Percentiles rank a stretch among this genome's conserved stretches.
phyloP scores from a whole-genome alignment of 1,140 invertebrate genomes.

The Episyrphus balteatus region DNA sequence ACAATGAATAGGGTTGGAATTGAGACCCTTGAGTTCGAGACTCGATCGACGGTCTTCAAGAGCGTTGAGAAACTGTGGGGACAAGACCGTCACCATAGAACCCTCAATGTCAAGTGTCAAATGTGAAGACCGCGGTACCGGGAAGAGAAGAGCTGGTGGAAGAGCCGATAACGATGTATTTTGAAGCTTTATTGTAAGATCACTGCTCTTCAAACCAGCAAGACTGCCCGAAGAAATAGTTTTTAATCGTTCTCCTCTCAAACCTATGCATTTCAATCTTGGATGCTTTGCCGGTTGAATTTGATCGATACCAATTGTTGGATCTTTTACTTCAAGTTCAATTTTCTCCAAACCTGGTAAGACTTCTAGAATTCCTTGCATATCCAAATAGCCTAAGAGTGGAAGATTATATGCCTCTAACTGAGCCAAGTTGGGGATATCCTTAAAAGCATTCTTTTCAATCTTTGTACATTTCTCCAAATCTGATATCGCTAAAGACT shows the following conservation, averaged over 20 bases:
- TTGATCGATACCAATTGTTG: conserved; percentile 68
- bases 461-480: conserved; percentile 59
- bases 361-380: conserved; percentile 63
- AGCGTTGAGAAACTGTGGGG: conserved; percentile 62
- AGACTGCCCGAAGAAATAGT: conserved; percentile 72
- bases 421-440: conserved; percentile 54
- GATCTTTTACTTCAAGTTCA: conserved; percentile 78
- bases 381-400: conserved; percentile 68
- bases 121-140: conserved; percentile 75
- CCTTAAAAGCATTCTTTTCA: conserved; percentile 70
- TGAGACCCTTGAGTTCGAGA: conserved; percentile 58
- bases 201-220: conserved; percentile 61
- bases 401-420: conserved; percentile 64
- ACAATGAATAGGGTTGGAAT: conserved; percentile 68
- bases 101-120: conserved; percentile 67
- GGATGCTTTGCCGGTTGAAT: conserved; percentile 66
- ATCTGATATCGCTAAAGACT: conserved; percentile 53
- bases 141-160: conserved; percentile 71
- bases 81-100: conserved; percentile 61
- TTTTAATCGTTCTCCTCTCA: conserved; percentile 62
- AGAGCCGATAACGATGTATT: conserved; percentile 69
- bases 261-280: conserved; percentile 57
- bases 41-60: conserved; percentile 68
- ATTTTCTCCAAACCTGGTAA: conserved; percentile 57
- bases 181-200: conserved; percentile 57